Evolutionary conservation across 92 coral and sea anemone genomes (phyloP).

Genomic region (Zoanthus solanderi): DNA sequence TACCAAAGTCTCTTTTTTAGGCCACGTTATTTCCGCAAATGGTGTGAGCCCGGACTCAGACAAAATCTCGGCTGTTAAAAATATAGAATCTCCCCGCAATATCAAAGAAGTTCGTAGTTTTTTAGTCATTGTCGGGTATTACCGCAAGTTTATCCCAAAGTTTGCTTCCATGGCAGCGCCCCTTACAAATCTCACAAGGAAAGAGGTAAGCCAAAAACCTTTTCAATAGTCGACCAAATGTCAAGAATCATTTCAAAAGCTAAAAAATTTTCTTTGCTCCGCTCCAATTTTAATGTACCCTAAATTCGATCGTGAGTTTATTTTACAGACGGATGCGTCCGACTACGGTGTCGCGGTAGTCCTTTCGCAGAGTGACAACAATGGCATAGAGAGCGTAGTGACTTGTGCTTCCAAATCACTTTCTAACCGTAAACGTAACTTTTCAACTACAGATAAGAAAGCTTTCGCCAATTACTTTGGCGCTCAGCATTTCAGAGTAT

Average conservation of each 20-base stretch:
- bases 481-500: conserved; percentile 41
- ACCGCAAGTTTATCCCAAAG: conserved; percentile 24
- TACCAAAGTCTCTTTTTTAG: conserved; percentile 36
- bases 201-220: conserved; percentile 17
- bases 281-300: conserved; percentile 46
- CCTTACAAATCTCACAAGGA: conserved; percentile 29
- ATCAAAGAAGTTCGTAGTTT: conserved; percentile 45
- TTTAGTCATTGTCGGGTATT: conserved; percentile 30
- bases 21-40: not conserved
- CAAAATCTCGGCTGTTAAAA: conserved; percentile 36
- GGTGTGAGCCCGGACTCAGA: conserved; percentile 47
- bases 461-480: conserved; percentile 53
- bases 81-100: conserved; percentile 16
- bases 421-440: conserved; percentile 33
- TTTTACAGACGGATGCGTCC: conserved; percentile 54
- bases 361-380: conserved; percentile 43
- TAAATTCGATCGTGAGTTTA: conserved; percentile 39
- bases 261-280: conserved; percentile 16
- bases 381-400: conserved; percentile 32
- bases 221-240: conserved; percentile 56
- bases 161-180: conserved; percentile 51
- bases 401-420: conserved; percentile 38
- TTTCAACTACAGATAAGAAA: conserved; percentile 59
- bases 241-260: conserved; percentile 26
- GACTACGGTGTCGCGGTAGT: conserved; percentile 52